Base-by-base conservation (phyloP, 1,140 invertebrate genomes). In the Drosophila sucinea region DNA sequence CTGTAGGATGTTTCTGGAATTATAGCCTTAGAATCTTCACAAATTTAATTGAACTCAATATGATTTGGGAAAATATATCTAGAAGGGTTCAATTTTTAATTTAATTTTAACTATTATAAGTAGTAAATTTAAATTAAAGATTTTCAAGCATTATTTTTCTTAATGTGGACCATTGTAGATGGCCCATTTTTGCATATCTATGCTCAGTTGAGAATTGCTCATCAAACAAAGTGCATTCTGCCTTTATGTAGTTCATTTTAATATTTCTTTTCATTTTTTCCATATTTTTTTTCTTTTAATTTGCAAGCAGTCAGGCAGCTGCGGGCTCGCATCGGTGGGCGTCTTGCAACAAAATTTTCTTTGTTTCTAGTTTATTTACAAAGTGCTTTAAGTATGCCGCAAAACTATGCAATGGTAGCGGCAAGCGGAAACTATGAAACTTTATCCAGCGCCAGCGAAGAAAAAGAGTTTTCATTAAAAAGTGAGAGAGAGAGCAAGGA, bases 301-400 rank as follows among this genome's bases (percentile, higher is more conserved):
- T 63, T 25, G 8, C 27, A 71, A 71, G 35, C 32, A 58, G 56
- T 35, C 29, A 38, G 4, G 55, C 51, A 25, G 27, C 51, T 38
- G 35, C 35, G 40, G 11, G 40, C 23, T 23, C 2, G 6, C 44
- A 44, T 44, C 41, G 41, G n/a, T 44, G 41, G 41, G 41, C 58
- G 57, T 35, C 5, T 51, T 32, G 29, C 6, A 8, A 58, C 38
- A 57, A 47, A 57, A 41, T 63, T 55, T 60, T 27, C 40, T 62
- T 32, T 41, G 25, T 70, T 73, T 27, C 44, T 10, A 60, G 58
- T 69, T 71, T 73, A 73, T 63, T 72, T 72, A 40, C 68, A 44
- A 73, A 73, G 70, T 54, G 25, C 68, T 71, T 38, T 27, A 71
- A 71, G 55, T 38, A 73, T 73, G 68, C 68, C 56, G 32, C 56